These are phyloP conservation scores for Phylloscopus trochilus DNA, from an alignment of 2,113 vertebrate genomes.

Conservation along the genomic window DNA sequence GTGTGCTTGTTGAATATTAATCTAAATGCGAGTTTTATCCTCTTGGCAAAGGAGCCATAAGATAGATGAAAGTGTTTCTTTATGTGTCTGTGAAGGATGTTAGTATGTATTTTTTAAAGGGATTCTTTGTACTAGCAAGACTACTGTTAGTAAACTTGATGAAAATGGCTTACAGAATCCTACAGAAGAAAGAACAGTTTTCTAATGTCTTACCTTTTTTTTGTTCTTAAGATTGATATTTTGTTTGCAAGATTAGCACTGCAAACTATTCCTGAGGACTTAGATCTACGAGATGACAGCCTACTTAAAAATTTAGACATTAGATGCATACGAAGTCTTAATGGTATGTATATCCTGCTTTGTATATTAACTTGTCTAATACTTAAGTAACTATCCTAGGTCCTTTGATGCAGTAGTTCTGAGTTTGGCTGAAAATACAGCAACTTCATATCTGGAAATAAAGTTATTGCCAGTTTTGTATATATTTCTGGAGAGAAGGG, in stretches of 20 bases:
- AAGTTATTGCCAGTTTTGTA: neutral
- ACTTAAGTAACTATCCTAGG: neutral
- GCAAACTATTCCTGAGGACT: constrained; percentile 86
- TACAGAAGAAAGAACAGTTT: neutral
- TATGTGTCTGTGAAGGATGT: neutral
- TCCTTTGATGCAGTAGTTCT: neutral
- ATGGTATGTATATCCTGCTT: constrained; percentile 73
- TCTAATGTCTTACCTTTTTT: neutral
- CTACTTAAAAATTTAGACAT: constrained; percentile 87
- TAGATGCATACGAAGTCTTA: constrained; percentile 89
- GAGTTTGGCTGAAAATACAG: neutral
- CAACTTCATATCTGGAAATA: neutral
- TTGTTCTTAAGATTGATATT: constrained; percentile 87
- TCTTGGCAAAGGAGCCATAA: neutral
- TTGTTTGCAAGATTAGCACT: constrained; percentile 87
- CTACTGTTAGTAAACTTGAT: neutral
- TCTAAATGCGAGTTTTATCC: neutral
- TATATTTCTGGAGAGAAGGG: neutral
- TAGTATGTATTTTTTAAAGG: neutral
- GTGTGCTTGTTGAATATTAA: neutral
- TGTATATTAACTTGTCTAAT: neutral
- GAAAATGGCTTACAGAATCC: neutral
- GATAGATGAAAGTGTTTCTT: neutral
- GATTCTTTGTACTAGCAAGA: neutral
- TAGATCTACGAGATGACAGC: constrained; percentile 86